Evolutionary conservation across 2,888 invertebrate species (phyloP), one percentile per base, ranked within the genome.

Genomic region (Chelonus formosanus): DNA sequence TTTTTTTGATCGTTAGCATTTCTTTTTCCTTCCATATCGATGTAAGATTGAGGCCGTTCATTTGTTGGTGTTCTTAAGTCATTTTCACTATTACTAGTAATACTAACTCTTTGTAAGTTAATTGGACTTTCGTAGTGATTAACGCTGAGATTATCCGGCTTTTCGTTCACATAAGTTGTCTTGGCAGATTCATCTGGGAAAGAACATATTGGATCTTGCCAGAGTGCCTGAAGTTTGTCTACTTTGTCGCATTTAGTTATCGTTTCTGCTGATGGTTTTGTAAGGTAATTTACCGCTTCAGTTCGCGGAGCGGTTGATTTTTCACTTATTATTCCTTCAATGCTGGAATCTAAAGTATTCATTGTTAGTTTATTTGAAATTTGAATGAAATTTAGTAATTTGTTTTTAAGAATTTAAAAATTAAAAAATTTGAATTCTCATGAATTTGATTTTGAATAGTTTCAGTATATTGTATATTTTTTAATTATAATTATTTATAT

Each of bases 71-170:
- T 76, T 50, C 69, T 75, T 4, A 78, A 54, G 47, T 82, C 79
- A 68, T 83, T 84, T 50, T 82, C 81, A 67, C 79, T 80, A 67
- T 74, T 78, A 59, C 80, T 81, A 6, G 77, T 72, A 0, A 79
- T 73, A 67, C 80, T 80, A 4, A 68, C 59, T 59, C 78, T 78
- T 8, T 81, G 71, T 34, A 81, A 61, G 66, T 78, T 81, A 52
- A 83, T 81, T 5, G 83, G 83, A 63, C 80, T 82, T 67, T 81
- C 80, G 68, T 81, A 81, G 58, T 79, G 78, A 71, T 71, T 76
- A n/a, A 70, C 69, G 50, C 75, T 73, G 6, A 74, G 61, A 45
- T 65, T 76, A 0, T 71, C 36, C 1, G 70, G 67, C 7, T 64
- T 73, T 58, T 84, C 83, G 70, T 84, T 84, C 0, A 78, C 78